Percentiles rank a stretch among this genome's conserved stretches.
These are phyloP conservation scores for Marronus borbonicus DNA, from an alignment of 2,888 invertebrate species.

Conservation along the genomic window DNA sequence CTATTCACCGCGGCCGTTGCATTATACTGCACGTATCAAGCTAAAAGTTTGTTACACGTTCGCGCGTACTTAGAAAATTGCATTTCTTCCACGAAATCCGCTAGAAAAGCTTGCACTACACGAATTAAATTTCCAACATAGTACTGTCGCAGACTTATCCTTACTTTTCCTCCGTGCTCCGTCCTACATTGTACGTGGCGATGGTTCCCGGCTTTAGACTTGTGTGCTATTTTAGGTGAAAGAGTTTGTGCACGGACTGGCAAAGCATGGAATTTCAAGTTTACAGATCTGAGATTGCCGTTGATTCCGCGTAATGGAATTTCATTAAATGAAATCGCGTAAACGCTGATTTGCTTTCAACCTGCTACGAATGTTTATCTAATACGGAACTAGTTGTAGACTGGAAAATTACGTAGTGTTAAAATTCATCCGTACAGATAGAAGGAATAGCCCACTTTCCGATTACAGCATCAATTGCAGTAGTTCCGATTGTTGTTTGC, in stretches of 20 bases:
- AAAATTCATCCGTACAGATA: too few species aligned
- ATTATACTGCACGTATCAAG: background rate
- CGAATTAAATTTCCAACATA: conserved; percentile 25
- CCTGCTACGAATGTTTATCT: conserved; percentile 28
- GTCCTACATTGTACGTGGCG: background rate
- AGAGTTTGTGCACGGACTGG: conserved; percentile 27
- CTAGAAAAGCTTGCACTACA: background rate
- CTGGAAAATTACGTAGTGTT: conserved; percentile 11
- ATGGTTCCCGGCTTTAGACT: conserved; percentile 18
- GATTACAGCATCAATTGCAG: background rate
- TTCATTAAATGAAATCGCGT: conserved; percentile 48
- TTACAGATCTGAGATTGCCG: conserved; percentile 40
- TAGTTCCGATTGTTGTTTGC: too few species aligned
- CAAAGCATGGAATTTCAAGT: conserved; percentile 40
- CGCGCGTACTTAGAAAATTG: background rate
- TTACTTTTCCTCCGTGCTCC: conserved; percentile 7
- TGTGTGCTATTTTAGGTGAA: conserved; percentile 30
- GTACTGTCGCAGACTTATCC: conserved; percentile 5
- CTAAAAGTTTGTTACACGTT: conserved; percentile 8
- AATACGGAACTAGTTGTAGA: conserved; percentile 3
- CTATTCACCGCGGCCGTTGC: background rate
- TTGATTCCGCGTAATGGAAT: conserved; percentile 48
- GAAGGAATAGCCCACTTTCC: background rate
- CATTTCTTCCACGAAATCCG: conserved; percentile 15
- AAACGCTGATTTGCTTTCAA: conserved; percentile 15